Evolutionary conservation across 2,888 invertebrate species (phyloP).

Genomic region (Acrobasis suavella): DNA sequence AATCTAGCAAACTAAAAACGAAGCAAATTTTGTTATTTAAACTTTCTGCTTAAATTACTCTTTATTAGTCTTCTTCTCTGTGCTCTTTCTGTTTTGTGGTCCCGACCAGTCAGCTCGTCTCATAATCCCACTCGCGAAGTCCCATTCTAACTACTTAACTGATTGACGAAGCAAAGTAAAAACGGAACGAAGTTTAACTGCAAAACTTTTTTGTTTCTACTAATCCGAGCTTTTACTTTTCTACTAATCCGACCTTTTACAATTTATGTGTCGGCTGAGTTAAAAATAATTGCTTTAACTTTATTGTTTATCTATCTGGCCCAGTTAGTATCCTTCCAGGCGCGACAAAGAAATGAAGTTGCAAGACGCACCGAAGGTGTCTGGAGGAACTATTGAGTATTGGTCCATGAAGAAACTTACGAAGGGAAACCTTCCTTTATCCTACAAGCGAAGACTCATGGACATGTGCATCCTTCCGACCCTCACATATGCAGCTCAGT

Average conservation of each 20-base stretch:
- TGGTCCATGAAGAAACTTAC: too few relatives aligned
- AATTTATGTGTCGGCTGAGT: neutral
- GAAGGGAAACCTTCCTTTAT: too few relatives aligned
- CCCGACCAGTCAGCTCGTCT: neutral
- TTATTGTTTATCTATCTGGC: too few relatives aligned
- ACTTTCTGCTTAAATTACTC: neutral
- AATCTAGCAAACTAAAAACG: neutral
- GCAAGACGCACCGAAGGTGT: too few relatives aligned
- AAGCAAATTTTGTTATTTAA: too few relatives aligned
- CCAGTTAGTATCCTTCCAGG: too few relatives aligned
- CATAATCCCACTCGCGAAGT: neutral
- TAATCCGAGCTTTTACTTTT: neutral
- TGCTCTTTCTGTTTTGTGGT: constrained; percentile 1
- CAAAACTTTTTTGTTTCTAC: neutral
- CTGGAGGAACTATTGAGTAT: too few relatives aligned
- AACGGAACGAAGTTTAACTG: neutral
- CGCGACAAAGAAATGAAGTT: too few relatives aligned
- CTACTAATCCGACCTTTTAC: too few relatives aligned
- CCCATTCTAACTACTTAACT: constrained; percentile 12
- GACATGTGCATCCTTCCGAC: too few relatives aligned
- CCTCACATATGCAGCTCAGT: too few relatives aligned
- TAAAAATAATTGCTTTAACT: neutral
- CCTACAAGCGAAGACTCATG: too few relatives aligned
- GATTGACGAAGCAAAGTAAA: constrained; percentile 8
- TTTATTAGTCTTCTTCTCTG: neutral